Base-by-base conservation (phyloP, 2,888 invertebrate genomes). In the Eupithecia pulchellata region DNA sequence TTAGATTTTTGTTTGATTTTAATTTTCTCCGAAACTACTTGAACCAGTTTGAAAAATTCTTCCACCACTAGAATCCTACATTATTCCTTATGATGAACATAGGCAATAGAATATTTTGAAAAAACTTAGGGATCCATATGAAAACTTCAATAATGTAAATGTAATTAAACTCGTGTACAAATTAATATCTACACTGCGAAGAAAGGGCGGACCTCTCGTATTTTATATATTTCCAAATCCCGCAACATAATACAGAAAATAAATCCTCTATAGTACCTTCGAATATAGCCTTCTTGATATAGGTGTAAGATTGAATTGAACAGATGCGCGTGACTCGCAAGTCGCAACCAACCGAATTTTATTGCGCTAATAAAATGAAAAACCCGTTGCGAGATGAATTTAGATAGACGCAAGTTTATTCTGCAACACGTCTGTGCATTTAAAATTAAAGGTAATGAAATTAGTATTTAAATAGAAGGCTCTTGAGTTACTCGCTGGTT, bases 311-410 rank as follows among this genome's bases (percentile, higher is more conserved):
- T 81, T 74, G 79, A 76, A 74, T 81, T 74, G 79, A 76, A 76
- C 75, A 82, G 82, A 83, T 82, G 80, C 79, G 79, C 83, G 88
- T 85, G 86, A 81, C 81, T 84, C 4, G 52, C 52, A 25, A 81
- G 81, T 84, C 4, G 52, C 52, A 25, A 82, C 58, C 29, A 64
- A 61, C 79, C 81, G 78, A 64, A 81, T 86, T 90, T 91, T 91
- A 91, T 89, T 79, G 78, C 77, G 72, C 82, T 87, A 87, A 86
- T 90, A 89, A 91, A 89, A 81, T 81, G 42, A 78, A 77, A 77
- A 82, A 82, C 81, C 78, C 78, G 79, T 75, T 77, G 77, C 78
- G 62, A 82, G 79, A 82, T 81, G 84, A 84, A 86, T 87, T 81
- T 82, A 82, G 82, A 85, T 82, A 81, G 73, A 72, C 75, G 77